Conservation (phyloP, 2,113 vertebrate species). For the Puntigrus tetrazona region DNA sequence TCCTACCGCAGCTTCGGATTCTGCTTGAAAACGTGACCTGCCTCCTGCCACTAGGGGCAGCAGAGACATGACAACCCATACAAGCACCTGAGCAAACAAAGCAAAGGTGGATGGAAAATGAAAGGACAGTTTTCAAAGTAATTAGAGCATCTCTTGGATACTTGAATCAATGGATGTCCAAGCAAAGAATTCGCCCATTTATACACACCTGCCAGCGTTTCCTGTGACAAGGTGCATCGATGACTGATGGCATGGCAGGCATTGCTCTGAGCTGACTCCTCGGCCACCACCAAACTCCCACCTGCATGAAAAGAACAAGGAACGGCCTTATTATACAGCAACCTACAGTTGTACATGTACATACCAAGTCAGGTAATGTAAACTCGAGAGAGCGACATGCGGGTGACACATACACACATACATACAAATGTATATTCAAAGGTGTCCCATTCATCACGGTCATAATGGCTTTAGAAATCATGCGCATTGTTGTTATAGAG, state of each 20-base stretch:
- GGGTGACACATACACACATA: slow-evolving; percentile 61
- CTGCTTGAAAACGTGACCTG: slow-evolving; percentile 59
- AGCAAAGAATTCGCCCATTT: slow-evolving; percentile 2
- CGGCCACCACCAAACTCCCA: slow-evolving; percentile 67
- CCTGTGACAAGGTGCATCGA: slow-evolving; percentile 54
- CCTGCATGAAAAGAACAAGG: slow-evolving; percentile 72
- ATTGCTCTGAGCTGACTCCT: slow-evolving; percentile 59
- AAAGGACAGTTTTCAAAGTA: slow-evolving; percentile 10
- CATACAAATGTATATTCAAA: slow-evolving; percentile 64
- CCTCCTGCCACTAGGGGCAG: slow-evolving; percentile 73
- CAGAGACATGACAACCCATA: slow-evolving; percentile 74
- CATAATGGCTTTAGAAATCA: slow-evolving; percentile 60
- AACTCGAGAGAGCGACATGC: slow-evolving; percentile 67
- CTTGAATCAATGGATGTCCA: neutral
- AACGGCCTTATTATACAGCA: slow-evolving; percentile 49
- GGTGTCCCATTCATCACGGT: slow-evolving; percentile 71
- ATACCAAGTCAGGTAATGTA: slow-evolving; percentile 64
- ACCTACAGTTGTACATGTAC: neutral
- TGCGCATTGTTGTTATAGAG: slow-evolving; percentile 65
- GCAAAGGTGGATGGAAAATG: slow-evolving; percentile 3
- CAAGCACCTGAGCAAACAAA: slow-evolving; percentile 66
- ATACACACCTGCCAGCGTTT: slow-evolving; percentile 59
- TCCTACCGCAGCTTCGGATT: slow-evolving; percentile 57
- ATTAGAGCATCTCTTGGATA: slow-evolving; percentile 28
- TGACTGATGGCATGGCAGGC: slow-evolving; percentile 60